Evolutionary conservation across 1,140 invertebrate genomes (phyloP), one percentile per base, ranked within the genome.

Genomic region (Drosophila funebris): DNA sequence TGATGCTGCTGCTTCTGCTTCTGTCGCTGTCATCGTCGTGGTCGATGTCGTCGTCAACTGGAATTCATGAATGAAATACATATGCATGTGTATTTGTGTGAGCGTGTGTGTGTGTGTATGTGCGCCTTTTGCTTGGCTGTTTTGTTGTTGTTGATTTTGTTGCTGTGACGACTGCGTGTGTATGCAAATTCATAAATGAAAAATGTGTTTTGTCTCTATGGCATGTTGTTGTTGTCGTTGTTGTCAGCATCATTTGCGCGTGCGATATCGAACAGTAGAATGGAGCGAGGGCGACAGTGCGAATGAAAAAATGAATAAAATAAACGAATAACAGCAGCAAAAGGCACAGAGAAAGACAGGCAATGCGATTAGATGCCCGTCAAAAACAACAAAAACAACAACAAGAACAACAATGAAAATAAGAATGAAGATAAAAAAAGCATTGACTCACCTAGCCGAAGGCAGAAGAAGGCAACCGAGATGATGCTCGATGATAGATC

Each of bases 61-160:
- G 82, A 85, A 82, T 85, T 85, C 82, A 85, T 85, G 82, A 85
- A 85, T 85, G 82, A 88, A 85, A 87, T 60, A 85, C 82, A 82
- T 81, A 87, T 81, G 67, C 75, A 82, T 53, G 66, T 68, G 29
- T 53, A 1, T 57, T 31, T 39, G 29, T 69, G 8, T 33, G 8
- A n/a, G 22, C 41, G 27, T 48, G 39, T 44, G 44, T 62, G 29
- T 27, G 27, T 61, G 44, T 44, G 64, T 71, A 37, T 63, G 53
- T 63, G 50, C 11, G 48, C 46, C 46, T 31, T 31, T 50, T 31
- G 46, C 29, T 66, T 46, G 37, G 60, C 37, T 22, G 27, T 9
- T 29, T 29, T 33, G 13, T 50, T 67, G 43, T 56, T 46, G 43
- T 50, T 60, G 43, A n/a, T n/a, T n/a, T 52, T 48, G 24, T 43